These are phyloP conservation scores for Myoxocephalus aenaeus DNA, from an alignment of 2,797 vertebrate genomes.

Conservation along the genomic window DNA sequence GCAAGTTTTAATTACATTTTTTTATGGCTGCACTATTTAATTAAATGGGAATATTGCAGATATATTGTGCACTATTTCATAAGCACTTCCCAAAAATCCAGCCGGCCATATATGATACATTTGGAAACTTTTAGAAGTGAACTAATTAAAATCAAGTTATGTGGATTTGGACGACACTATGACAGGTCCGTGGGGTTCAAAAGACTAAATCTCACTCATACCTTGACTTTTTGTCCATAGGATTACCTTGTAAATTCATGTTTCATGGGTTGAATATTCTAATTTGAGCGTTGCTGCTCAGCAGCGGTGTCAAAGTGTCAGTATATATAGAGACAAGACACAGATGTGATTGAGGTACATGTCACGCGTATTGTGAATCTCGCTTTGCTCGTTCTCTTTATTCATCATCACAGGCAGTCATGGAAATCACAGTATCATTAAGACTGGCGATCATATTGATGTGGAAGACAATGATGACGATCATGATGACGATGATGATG, in stretches of 20 bases:
- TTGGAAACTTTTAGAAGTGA: neutral
- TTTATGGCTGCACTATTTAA: neutral
- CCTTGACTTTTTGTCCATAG: rapidly evolving
- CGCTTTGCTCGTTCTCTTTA: conserved; percentile 81
- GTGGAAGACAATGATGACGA: conserved; percentile 54
- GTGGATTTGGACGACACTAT: neutral
- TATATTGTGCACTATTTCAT: neutral
- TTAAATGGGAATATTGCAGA: neutral
- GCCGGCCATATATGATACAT: neutral
- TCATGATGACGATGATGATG: conserved; percentile 48
- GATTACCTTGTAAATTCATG: neutral
- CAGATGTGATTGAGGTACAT: conserved; percentile 51
- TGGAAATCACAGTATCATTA: conserved; percentile 75
- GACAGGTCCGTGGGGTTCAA: neutral
- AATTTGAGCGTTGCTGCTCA: conserved; percentile 2
- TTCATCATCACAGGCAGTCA: conserved; percentile 80
- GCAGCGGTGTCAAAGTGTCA: neutral
- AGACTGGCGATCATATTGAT: conserved; percentile 72
- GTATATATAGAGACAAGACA: conserved; percentile 35
- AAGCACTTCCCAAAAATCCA: neutral
- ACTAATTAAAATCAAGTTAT: neutral
- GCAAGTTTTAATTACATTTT: neutral
- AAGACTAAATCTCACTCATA: neutral
- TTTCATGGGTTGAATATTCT: neutral
- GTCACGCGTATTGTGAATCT: conserved; percentile 55